Evolutionary conservation across 2,797 vertebrate genomes (phyloP), one percentile per base, ranked within the genome.

Genomic region (Coregonus suidteri): DNA sequence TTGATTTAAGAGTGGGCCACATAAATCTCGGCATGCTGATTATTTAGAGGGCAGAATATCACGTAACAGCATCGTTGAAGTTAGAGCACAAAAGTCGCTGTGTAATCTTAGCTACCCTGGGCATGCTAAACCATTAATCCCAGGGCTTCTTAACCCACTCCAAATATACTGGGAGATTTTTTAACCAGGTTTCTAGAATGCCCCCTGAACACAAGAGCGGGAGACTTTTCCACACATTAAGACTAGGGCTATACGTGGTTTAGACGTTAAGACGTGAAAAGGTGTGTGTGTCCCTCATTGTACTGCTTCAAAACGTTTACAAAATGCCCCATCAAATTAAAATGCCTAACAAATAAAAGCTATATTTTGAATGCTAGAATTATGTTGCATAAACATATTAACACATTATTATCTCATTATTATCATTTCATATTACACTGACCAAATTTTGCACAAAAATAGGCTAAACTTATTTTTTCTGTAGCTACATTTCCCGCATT

Each of bases 31-130:
- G 86, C 79, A 77, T 75, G 85, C 85, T 88, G 90, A 92, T 93
- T 90, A 93, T 91, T 92, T 92, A 34, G 79, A 91, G 81, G 85
- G 81, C 79, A 84, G 90, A 91, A 89, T 92, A 92, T 93, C 91
- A 82, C 86, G 86, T 92, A 91, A 90, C 92, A 89, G 91, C 83
- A 94, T 94, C 91, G 92, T 94, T 94, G 94, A 95, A 95, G 93
- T 95, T 94, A 95, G 93, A 95, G 94, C 95, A 96, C 95, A 96
- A 96, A 96, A 96, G 95, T 96, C 94, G 94, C 94, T 95, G 94
- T 89, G 92, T 94, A 93, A 94, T 91, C 88, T 91, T 90, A 95
- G 93, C 93, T 90, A 95, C 95, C 94, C 94, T 83, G 83, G 95
- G 96, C 95, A 95, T 92, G 93, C 90, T 93, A 93, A 95, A 94